Conservation (phyloP, 2,888 invertebrate genomes). For the Nebria salina region DNA sequence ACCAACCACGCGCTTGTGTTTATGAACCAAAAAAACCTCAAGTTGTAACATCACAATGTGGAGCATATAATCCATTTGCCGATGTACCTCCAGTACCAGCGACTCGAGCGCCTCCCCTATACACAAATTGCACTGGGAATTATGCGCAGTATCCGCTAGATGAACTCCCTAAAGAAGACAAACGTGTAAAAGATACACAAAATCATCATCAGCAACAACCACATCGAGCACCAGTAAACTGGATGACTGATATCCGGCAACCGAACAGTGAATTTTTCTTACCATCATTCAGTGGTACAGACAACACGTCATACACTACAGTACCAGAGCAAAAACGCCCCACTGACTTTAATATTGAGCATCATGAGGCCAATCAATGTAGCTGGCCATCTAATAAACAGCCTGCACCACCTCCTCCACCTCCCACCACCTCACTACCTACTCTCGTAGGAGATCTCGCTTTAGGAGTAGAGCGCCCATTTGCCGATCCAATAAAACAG, state of each 20-base stretch:
- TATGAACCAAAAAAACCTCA: not conserved
- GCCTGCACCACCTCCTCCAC: not conserved
- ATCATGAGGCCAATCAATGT: not conserved
- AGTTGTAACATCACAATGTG: conserved; percentile 50
- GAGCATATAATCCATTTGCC: conserved; percentile 56
- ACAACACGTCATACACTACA: not conserved
- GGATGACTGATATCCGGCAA: conserved; percentile 69
- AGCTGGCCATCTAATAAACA: not conserved
- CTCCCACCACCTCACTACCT: conserved; percentile 60
- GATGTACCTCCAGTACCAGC: conserved; percentile 51
- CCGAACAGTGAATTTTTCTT: conserved; percentile 59
- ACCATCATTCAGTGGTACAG: conserved; percentile 62
- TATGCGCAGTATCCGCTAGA: not conserved
- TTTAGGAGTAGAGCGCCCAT: conserved; percentile 53
- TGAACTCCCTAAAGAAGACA: not conserved
- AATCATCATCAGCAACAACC: not conserved
- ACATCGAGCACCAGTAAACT: conserved; percentile 67
- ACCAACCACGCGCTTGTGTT: not conserved
- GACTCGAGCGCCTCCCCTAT: conserved; percentile 50
- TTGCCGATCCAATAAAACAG: conserved; percentile 48
- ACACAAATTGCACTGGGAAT: conserved; percentile 54
- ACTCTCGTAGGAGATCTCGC: conserved; percentile 72
- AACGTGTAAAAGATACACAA: not conserved
- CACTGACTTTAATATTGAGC: not conserved
- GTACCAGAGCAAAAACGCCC: not conserved